These are phyloP conservation scores for Drosophila lacertosa DNA, from an alignment of 1,140 invertebrate species.

Conservation along the genomic window DNA sequence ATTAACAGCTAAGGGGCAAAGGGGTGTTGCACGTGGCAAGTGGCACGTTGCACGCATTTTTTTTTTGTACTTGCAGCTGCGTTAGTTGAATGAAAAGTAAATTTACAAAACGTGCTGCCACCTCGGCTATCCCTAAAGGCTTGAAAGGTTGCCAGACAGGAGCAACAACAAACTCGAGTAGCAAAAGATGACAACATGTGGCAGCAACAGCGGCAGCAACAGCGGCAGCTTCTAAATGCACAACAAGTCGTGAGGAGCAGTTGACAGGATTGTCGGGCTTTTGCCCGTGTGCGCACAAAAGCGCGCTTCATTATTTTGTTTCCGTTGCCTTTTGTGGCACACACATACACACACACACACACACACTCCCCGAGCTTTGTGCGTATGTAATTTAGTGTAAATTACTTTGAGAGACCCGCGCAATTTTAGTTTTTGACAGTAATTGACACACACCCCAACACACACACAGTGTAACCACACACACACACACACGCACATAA, in stretches of 20 bases:
- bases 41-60: no score
- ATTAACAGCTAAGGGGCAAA: slow-evolving; percentile 72
- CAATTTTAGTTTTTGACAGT: slow-evolving; percentile 54
- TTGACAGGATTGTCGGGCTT: slow-evolving; percentile 37
- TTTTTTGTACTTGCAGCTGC: slow-evolving; percentile 1
- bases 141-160: slow-evolving; percentile 33
- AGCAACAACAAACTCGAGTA: slow-evolving; percentile 38
- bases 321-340: slow-evolving; percentile 59
- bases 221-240: slow-evolving; percentile 8
- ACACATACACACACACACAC: slow-evolving; percentile 5
- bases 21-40: no score
- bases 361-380: slow-evolving; percentile 41
- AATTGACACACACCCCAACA: slow-evolving; percentile 27
- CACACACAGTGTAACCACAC: slow-evolving; percentile 23
- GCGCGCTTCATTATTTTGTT: slow-evolving; percentile 72
- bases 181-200: slow-evolving; percentile 25
- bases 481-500: slow-evolving; percentile 18
- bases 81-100: slow-evolving; percentile 72
- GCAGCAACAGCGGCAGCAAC: slow-evolving; percentile 1
- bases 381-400: slow-evolving; percentile 76
- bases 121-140: slow-evolving; percentile 4
- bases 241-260: slow-evolving; percentile 21
- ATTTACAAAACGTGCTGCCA: slow-evolving; percentile 63
- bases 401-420: slow-evolving; percentile 69
- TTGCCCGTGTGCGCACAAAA: slow-evolving; percentile 67